Percentiles rank a stretch among this genome's conserved stretches.
phyloP scores from a whole-genome alignment of 1,140 invertebrate genomes.

The roundworm (Caenorhabditis elegans) region DNA sequence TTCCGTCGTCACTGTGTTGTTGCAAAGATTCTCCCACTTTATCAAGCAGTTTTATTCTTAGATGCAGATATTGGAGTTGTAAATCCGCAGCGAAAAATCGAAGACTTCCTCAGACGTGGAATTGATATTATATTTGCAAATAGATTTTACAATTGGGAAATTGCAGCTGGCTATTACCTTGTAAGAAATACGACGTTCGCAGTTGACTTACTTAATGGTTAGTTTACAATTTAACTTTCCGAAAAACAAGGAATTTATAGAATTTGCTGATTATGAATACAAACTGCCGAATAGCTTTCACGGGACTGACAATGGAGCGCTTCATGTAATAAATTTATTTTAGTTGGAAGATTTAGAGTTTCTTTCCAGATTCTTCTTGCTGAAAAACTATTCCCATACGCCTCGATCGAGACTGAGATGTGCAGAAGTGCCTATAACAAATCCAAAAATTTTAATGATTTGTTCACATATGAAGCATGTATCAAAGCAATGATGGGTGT shows the following conservation, averaged over 20 bases:
- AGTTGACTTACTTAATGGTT: conserved; percentile 48
- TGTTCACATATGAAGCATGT: not conserved
- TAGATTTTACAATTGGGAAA: conserved; percentile 63
- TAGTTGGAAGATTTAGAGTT: too few species aligned
- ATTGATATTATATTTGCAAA: conserved; percentile 61
- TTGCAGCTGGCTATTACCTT: conserved; percentile 56
- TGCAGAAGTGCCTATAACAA: not conserved
- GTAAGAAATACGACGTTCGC: conserved; percentile 54
- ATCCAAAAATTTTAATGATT: not conserved
- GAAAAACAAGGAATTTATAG: too few species aligned
- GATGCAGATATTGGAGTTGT: conserved; percentile 61
- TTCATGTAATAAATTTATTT: too few species aligned
- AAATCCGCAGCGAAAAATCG: conserved; percentile 56
- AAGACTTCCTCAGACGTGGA: conserved; percentile 57
- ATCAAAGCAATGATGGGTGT: not conserved
- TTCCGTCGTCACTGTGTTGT: conserved; percentile 18
- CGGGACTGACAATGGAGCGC: conserved; percentile 52
- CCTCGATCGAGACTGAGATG: not conserved
- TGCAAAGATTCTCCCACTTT: not conserved
- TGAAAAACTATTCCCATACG: not conserved
- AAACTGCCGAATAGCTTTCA: conserved; percentile 46
- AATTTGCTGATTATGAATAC: conserved; percentile 46
- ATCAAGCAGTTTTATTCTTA: conserved; percentile 55
- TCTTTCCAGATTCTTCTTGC: not conserved
- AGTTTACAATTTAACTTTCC: too few species aligned